Conservation (phyloP, 1,140 invertebrate species). For the Dinoponera quadriceps region DNA sequence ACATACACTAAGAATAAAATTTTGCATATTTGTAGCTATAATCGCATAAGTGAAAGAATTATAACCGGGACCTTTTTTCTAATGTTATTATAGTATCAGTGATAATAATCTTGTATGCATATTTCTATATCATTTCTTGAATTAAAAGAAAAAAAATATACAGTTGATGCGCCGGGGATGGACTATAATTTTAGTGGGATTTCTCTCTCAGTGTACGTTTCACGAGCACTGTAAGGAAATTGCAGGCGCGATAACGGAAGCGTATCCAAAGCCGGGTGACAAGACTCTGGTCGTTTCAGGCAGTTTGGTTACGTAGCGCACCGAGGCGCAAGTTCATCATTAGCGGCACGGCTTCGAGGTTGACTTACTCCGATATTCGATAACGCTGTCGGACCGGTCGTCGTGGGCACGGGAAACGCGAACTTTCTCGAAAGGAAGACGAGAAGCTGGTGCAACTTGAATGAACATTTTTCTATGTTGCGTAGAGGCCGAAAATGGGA, state of each 20-base stretch:
- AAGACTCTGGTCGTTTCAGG: constrained; percentile 24
- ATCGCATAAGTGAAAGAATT: too few species aligned
- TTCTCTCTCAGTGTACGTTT: background rate
- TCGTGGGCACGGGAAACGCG: constrained; percentile 2
- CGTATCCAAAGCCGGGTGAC: constrained; percentile 27
- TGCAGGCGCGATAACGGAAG: background rate
- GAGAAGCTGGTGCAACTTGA: constrained; percentile 9
- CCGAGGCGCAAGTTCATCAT: constrained; percentile 44
- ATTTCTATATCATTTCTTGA: too few species aligned
- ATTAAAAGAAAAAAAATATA: too few species aligned
- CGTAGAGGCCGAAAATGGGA: constrained; percentile 20
- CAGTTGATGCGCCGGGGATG: too few species aligned
- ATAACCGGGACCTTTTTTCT: too few species aligned
- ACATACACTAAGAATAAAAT: too few species aligned
- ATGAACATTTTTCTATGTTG: constrained; percentile 48
- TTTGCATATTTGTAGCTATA: too few species aligned
- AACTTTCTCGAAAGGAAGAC: constrained; percentile 14
- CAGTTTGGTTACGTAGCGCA: constrained; percentile 4
- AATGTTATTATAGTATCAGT: too few species aligned
- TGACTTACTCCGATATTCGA: constrained; percentile 56
- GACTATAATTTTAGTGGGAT: too few species aligned
- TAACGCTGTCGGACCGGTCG: constrained; percentile 26
- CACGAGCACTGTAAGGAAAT: too few species aligned
- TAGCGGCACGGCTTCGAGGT: constrained; percentile 34
- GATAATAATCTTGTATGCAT: too few species aligned